Conservation (phyloP, 2,888 invertebrate species). For the Lasiommata megera region DNA sequence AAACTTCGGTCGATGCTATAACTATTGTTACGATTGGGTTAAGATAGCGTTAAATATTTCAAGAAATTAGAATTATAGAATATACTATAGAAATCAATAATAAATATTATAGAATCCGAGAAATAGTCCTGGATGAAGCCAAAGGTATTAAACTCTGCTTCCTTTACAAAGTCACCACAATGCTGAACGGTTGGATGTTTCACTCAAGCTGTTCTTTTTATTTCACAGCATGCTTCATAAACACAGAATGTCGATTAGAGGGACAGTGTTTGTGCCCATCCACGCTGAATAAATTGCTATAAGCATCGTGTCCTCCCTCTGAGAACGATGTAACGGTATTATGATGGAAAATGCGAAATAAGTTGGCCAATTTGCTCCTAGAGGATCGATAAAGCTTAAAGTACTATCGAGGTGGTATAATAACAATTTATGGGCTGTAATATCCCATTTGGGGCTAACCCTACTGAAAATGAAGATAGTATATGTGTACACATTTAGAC, state of each 20-base stretch:
- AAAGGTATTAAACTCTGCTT: not conserved
- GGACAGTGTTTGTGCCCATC: constrained; percentile 47
- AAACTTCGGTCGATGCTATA: too few relatives aligned
- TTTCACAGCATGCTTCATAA: constrained; percentile 44
- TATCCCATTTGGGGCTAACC: constrained; percentile 30
- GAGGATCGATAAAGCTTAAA: constrained; percentile 37
- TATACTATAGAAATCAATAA: too few relatives aligned
- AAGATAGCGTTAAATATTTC: too few relatives aligned
- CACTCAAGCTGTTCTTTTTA: constrained; percentile 45
- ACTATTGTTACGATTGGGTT: too few relatives aligned
- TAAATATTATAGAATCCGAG: too few relatives aligned
- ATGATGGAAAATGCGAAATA: constrained; percentile 44
- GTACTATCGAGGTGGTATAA: constrained; percentile 32
- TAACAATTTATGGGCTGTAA: constrained; percentile 35
- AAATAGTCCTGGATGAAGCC: too few relatives aligned
- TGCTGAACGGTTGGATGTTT: not conserved
- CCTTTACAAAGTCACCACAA: not conserved
- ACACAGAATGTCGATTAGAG: constrained; percentile 56
- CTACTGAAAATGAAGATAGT: constrained; percentile 21
- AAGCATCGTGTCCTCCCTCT: constrained; percentile 40
- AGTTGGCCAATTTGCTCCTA: constrained; percentile 39
- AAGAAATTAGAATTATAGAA: too few relatives aligned
- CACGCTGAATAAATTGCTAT: constrained; percentile 59
- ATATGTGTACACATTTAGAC: not conserved
- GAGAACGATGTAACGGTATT: constrained; percentile 41